These are phyloP conservation scores for Mobula hypostoma DNA, from an alignment of 2,113 vertebrate species.

Conservation along the genomic window DNA sequence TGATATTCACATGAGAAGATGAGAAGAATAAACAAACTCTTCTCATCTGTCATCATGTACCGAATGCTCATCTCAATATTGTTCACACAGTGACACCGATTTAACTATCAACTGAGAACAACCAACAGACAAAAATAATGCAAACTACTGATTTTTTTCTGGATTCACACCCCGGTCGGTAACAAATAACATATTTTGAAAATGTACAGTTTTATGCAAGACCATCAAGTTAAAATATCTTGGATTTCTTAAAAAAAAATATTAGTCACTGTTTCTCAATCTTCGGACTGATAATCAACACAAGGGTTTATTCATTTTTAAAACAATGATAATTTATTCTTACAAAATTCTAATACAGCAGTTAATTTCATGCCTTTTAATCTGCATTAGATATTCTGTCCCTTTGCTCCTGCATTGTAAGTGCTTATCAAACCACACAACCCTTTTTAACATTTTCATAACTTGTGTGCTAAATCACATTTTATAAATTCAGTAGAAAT, in stretches of 20 bases:
- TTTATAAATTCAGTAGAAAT: slow-evolving; percentile 25
- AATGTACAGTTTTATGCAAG: not conserved
- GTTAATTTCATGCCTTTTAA: not conserved
- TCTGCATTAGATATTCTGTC: not conserved
- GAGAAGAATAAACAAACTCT: no score
- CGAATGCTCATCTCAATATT: not conserved
- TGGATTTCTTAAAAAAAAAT: not conserved
- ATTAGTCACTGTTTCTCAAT: not conserved
- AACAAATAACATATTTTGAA: not conserved
- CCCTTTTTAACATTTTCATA: not conserved
- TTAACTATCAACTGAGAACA: not conserved
- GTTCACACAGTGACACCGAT: not conserved
- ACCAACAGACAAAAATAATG: not conserved
- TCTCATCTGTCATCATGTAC: no score
- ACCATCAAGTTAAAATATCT: not conserved
- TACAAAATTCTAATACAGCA: slow-evolving; percentile 23
- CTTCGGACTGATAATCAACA: not conserved
- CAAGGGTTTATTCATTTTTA: not conserved
- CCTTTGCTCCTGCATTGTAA: slow-evolving; percentile 23
- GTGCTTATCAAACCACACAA: not conserved
- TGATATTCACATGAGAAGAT: no score
- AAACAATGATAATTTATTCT: slow-evolving; percentile 22
- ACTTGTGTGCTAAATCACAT: not conserved
- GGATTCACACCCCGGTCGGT: not conserved
- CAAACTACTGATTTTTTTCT: not conserved